Percentiles rank a stretch among this genome's conserved stretches.
phyloP scores from a whole-genome alignment of 2,888 invertebrate genomes.

The Rhodophaea formosa region DNA sequence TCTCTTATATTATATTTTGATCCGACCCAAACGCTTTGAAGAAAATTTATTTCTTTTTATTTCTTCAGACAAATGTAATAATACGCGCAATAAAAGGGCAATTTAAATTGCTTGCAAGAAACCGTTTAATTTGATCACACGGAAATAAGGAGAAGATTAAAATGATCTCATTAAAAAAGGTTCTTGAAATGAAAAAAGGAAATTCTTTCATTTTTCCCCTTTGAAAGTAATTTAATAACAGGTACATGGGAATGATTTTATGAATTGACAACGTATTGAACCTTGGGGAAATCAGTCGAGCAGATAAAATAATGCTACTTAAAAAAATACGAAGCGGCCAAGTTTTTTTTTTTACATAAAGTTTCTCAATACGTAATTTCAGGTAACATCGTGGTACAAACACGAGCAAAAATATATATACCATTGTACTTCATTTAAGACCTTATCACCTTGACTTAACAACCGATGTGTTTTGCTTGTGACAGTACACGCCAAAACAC shows the following conservation, averaged over 20 bases:
- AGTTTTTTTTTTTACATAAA: too few relatives aligned
- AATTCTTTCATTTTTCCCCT: not conserved
- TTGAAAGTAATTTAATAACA: not conserved
- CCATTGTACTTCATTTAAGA: too few relatives aligned
- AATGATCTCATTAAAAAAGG: not conserved
- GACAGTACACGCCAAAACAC: too few relatives aligned
- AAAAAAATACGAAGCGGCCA: too few relatives aligned
- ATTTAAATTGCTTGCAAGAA: conserved; percentile 11
- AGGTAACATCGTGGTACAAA: too few relatives aligned
- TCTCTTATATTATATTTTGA: not conserved
- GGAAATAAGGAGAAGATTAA: not conserved
- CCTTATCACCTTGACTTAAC: too few relatives aligned
- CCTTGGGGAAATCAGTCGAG: too few relatives aligned
- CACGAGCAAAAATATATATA: too few relatives aligned
- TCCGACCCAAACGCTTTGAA: conserved; percentile 10
- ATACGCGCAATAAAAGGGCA: conserved; percentile 9
- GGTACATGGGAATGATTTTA: not conserved
- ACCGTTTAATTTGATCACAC: conserved; percentile 1
- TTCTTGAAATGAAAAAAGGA: not conserved
- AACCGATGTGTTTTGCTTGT: too few relatives aligned
- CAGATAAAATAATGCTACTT: too few relatives aligned
- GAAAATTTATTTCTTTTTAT: conserved; percentile 8
- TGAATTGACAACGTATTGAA: not conserved
- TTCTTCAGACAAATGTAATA: conserved; percentile 12
- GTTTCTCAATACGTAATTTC: too few relatives aligned